phyloP scores from a whole-genome alignment of 2,888 invertebrate species.

The Andrena bicolor region DNA sequence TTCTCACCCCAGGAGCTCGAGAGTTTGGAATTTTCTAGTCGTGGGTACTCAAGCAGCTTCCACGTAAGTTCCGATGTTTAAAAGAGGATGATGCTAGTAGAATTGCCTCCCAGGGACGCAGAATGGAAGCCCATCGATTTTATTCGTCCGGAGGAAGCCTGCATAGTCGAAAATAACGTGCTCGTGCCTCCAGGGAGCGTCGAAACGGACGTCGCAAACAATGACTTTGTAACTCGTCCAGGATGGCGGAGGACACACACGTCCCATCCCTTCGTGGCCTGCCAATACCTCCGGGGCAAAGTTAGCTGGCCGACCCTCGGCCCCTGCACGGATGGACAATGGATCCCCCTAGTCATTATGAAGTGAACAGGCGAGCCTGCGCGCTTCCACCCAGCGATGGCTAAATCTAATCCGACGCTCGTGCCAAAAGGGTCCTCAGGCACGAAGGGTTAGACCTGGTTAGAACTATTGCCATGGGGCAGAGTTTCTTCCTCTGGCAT shows the following conservation, averaged over 20 bases:
- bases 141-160: background rate
- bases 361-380: conserved; percentile 69
- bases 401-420: conserved; percentile 81
- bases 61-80: too few species aligned
- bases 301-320: conserved; percentile 65
- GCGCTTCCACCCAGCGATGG: conserved; percentile 73
- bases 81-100: background rate
- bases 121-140: conserved; percentile 13
- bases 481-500: background rate
- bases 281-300: conserved; percentile 70
- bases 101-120: conserved; percentile 6
- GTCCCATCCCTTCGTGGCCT: conserved; percentile 45
- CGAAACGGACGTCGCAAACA: conserved; percentile 67
- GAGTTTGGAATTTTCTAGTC: too few species aligned
- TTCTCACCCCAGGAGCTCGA: too few species aligned
- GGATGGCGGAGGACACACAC: conserved; percentile 58
- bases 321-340: conserved; percentile 70
- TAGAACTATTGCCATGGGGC: conserved; percentile 52
- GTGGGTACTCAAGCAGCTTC: too few species aligned
- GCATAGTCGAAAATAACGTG: conserved; percentile 64
- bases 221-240: conserved; percentile 73
- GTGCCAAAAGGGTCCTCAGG: conserved; percentile 61
- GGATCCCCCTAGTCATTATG: conserved; percentile 77
- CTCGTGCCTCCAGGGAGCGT: conserved; percentile 63
- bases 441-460: conserved; percentile 63